phyloP scores from a whole-genome alignment of 1,140 invertebrate genomes.

The Ceratina australensis region DNA sequence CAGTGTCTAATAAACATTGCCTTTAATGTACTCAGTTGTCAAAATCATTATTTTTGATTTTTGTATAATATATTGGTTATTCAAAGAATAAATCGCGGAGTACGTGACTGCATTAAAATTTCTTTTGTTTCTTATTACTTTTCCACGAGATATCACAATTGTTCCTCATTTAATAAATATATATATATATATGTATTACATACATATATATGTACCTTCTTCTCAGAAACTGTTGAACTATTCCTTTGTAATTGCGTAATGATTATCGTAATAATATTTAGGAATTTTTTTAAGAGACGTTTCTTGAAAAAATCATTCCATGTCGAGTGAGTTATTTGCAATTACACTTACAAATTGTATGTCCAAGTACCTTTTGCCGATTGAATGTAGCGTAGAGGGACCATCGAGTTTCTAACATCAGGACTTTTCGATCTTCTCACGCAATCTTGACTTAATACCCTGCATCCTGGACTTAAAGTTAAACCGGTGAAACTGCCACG shows the following conservation, averaged over 20 bases:
- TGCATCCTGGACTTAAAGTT: slow-evolving; percentile 61
- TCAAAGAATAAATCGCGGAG: too few relatives aligned
- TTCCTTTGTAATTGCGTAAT: slow-evolving; percentile 29
- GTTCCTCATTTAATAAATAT: slow-evolving; percentile 49
- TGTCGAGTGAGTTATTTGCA: slow-evolving; percentile 39
- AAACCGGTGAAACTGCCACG: slow-evolving; percentile 41
- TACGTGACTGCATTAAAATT: background rate
- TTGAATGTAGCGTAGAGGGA: slow-evolving; percentile 72
- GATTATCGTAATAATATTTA: slow-evolving; percentile 36
- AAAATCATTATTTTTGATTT: slow-evolving; percentile 45
- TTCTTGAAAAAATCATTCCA: slow-evolving; percentile 28
- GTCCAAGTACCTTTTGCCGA: slow-evolving; percentile 76
- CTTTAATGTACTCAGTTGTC: too few relatives aligned
- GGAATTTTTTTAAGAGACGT: slow-evolving; percentile 23
- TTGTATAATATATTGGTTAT: slow-evolving; percentile 5
- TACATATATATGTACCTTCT: slow-evolving; percentile 18
- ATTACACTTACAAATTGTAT: slow-evolving; percentile 72
- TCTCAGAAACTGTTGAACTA: slow-evolving; percentile 27
- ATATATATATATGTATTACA: slow-evolving; percentile 22
- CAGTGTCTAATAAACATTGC: background rate
- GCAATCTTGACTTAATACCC: slow-evolving; percentile 66
- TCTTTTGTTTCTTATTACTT: slow-evolving; percentile 21
- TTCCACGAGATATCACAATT: slow-evolving; percentile 52
- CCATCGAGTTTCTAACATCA: slow-evolving; percentile 59
- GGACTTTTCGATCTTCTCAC: slow-evolving; percentile 63